Evolutionary conservation across 2,888 invertebrate species (phyloP).

Genomic region (Acronicta aceris): DNA sequence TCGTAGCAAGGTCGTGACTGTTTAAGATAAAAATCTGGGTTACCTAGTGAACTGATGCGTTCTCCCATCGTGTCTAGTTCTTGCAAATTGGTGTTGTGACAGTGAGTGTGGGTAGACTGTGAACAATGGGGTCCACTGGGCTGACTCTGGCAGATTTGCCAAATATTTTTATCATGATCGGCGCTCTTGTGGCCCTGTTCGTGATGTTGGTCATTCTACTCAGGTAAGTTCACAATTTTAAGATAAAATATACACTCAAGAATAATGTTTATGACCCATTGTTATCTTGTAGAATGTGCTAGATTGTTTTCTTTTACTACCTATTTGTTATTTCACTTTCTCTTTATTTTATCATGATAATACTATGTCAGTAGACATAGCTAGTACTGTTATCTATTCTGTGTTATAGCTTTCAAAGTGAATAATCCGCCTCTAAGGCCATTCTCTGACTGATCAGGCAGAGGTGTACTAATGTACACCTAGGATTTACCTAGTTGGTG

Average conservation of each 20-base stretch:
- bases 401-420: constrained; percentile 28
- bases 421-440: neutral
- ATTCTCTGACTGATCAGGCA: too few relatives aligned
- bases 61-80: constrained; percentile 57
- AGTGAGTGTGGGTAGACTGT: constrained; percentile 55
- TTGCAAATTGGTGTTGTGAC: constrained; percentile 67
- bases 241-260: constrained; percentile 30
- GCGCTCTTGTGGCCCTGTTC: constrained; percentile 92
- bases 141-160: constrained; percentile 93
- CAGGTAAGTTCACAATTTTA: constrained; percentile 86
- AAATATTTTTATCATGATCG: constrained; percentile 93
- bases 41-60: constrained; percentile 74
- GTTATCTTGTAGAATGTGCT: constrained; percentile 43
- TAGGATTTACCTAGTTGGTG: too few relatives aligned
- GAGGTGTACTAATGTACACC: too few relatives aligned
- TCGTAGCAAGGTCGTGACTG: constrained; percentile 67
- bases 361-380: neutral
- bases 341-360: constrained; percentile 29
- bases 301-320: constrained; percentile 20
- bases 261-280: constrained; percentile 18
- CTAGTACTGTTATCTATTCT: neutral
- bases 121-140: constrained; percentile 82
- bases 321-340: constrained; percentile 27
- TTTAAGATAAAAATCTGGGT: constrained; percentile 67
- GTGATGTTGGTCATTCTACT: constrained; percentile 93